Evolutionary conservation across 2,888 invertebrate species (phyloP).

Genomic region (Acronicta alni): DNA sequence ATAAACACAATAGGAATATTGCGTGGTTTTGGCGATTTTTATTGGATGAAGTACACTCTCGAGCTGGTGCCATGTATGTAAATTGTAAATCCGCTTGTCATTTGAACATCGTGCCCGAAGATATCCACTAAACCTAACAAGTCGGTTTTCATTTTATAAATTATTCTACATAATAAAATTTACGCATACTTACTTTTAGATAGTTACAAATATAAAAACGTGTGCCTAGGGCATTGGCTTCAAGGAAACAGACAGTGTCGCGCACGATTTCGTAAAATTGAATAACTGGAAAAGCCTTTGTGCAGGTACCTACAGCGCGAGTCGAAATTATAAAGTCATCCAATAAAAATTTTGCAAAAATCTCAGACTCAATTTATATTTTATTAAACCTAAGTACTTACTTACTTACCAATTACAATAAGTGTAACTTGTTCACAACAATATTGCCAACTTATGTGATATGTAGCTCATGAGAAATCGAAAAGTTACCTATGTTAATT

Average conservation of each 20-base stretch:
- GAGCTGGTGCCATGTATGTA: too few species aligned
- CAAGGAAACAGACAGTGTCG: constrained; percentile 36
- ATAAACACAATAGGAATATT: too few species aligned
- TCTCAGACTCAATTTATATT: neutral
- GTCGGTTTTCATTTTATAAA: too few species aligned
- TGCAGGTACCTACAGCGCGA: constrained; percentile 21
- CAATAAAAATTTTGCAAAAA: constrained; percentile 4
- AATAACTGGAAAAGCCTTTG: constrained; percentile 45
- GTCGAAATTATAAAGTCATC: constrained; percentile 35
- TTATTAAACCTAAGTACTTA: neutral
- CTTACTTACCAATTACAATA: too few species aligned
- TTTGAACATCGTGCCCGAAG: too few species aligned
- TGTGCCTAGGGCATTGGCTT: constrained; percentile 46
- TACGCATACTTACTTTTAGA: neutral
- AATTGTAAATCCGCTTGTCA: too few species aligned
- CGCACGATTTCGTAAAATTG: constrained; percentile 55
- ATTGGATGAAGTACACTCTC: too few species aligned
- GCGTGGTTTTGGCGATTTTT: too few species aligned
- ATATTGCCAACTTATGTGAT: constrained; percentile 29
- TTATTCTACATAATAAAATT: neutral
- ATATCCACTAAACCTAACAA: too few species aligned
- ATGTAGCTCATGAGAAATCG: constrained; percentile 30
- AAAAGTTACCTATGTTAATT: constrained; percentile 5
- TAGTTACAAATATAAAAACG: constrained; percentile 15
- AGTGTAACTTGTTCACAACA: neutral